phyloP scores from a whole-genome alignment of 92 coral and sea anemone genomes.

The Palythoa heliodiscus region DNA sequence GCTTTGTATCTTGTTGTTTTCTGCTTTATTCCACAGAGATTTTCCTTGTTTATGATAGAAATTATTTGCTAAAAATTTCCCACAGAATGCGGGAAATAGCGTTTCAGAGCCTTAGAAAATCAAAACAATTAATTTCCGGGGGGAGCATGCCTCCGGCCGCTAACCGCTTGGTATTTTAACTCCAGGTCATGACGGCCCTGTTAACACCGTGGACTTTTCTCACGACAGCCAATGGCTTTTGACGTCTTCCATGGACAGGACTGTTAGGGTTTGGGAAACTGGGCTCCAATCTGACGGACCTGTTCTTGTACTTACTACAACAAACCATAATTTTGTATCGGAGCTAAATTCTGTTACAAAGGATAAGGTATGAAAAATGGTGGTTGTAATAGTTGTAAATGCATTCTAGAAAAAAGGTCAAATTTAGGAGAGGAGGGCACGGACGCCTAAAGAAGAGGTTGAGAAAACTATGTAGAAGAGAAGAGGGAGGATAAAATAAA shows the following conservation, averaged over 20 bases:
- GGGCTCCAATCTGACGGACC: constrained; percentile 71
- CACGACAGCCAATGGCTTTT: constrained; percentile 83
- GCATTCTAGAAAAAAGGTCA: no score
- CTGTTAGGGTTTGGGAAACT: constrained; percentile 87
- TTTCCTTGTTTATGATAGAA: no score
- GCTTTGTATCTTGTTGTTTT: no score
- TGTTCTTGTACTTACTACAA: constrained; percentile 61
- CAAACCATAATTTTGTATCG: constrained; percentile 76
- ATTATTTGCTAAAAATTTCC: no score
- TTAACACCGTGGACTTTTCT: constrained; percentile 82
- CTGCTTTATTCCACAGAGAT: no score
- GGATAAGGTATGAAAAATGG: constrained; percentile 54
- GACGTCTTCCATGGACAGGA: constrained; percentile 87
- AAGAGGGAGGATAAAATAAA: background rate
- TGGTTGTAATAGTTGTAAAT: no score
- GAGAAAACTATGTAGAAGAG: background rate
- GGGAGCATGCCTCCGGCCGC: background rate
- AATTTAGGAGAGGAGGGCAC: no score
- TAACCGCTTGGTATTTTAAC: background rate
- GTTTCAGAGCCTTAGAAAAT: background rate
- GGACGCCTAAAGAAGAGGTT: no score
- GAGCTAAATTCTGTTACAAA: constrained; percentile 61
- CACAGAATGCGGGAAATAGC: no score
- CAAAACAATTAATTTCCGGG: background rate
- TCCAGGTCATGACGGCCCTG: constrained; percentile 91